phyloP scores from a whole-genome alignment of 2,797 vertebrate genomes.

The Brotula barbata region DNA sequence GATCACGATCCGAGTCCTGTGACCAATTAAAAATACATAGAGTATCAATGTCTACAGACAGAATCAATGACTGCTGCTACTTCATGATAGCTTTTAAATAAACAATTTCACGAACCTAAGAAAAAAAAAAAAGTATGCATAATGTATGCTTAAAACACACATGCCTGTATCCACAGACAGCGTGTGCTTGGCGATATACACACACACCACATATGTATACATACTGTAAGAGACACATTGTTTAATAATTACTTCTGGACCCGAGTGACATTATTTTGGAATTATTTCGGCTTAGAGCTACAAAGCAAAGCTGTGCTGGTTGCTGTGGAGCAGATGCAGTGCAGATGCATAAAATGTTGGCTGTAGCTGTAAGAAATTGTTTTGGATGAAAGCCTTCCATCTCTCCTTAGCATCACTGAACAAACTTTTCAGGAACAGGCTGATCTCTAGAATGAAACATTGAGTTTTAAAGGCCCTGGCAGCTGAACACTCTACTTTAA shows the following conservation, averaged over 20 bases:
- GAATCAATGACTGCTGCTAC: too few species aligned
- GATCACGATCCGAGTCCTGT: conserved; percentile 2
- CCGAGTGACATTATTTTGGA: too few species aligned
- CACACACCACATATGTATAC: not conserved
- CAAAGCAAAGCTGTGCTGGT: not conserved
- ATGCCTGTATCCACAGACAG: not conserved
- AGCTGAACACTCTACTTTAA: not conserved
- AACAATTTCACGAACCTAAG: too few species aligned
- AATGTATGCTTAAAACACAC: not conserved
- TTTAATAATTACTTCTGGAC: not conserved
- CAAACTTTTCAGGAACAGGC: not conserved
- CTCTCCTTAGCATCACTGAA: not conserved
- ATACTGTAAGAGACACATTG: not conserved
- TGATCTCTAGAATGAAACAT: not conserved
- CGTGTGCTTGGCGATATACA: not conserved
- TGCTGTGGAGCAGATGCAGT: not conserved
- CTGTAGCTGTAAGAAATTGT: not conserved
- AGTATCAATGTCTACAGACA: not conserved
- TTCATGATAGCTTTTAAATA: too few species aligned
- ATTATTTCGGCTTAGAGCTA: not conserved
- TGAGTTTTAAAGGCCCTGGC: not conserved
- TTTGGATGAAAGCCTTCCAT: not conserved
- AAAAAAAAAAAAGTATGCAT: too few species aligned
- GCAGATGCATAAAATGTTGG: not conserved
- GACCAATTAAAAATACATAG: conserved; percentile 6